A percentile compares a stretch with the other conserved stretches of the same genome.
Conservation (phyloP, 1,140 invertebrate genomes). For the Cylas formicarius region DNA sequence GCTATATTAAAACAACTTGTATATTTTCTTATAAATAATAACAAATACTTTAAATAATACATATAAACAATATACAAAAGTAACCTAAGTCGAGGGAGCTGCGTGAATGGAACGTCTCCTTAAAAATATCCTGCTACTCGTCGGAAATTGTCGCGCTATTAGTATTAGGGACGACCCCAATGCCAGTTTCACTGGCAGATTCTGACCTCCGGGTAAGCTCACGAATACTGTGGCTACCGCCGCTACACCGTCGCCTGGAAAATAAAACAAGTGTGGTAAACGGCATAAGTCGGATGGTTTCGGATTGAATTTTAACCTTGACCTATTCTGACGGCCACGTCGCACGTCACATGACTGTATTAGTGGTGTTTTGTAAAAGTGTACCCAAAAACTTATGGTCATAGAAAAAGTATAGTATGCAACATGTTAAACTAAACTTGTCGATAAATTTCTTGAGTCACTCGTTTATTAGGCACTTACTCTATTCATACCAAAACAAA, state of each 20-base stretch:
- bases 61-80: constrained; percentile 16
- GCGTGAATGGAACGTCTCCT: constrained; percentile 53
- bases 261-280: constrained; percentile 13
- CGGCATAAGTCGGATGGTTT: too few relatives aligned
- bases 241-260: constrained; percentile 66
- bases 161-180: constrained; percentile 68
- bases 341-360: too few relatives aligned
- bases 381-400: too few relatives aligned
- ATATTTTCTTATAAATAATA: constrained; percentile 24
- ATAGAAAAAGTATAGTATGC: too few relatives aligned
- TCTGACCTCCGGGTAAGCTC: constrained; percentile 71
- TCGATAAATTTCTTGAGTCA: too few relatives aligned
- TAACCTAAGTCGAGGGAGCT: constrained; percentile 35
- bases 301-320: too few relatives aligned
- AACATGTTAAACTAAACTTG: too few relatives aligned
- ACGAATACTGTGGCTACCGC: constrained; percentile 87
- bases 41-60: constrained; percentile 20
- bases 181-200: constrained; percentile 63
- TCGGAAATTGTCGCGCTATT: constrained; percentile 55
- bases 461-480: too few relatives aligned
- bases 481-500: too few relatives aligned
- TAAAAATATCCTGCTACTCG: constrained; percentile 54
- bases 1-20: constrained; percentile 5
- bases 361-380: too few relatives aligned
- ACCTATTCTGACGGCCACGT: too few relatives aligned